phyloP scores from a whole-genome alignment of 2,797 vertebrate species.

The Neopelma chrysocephalum region DNA sequence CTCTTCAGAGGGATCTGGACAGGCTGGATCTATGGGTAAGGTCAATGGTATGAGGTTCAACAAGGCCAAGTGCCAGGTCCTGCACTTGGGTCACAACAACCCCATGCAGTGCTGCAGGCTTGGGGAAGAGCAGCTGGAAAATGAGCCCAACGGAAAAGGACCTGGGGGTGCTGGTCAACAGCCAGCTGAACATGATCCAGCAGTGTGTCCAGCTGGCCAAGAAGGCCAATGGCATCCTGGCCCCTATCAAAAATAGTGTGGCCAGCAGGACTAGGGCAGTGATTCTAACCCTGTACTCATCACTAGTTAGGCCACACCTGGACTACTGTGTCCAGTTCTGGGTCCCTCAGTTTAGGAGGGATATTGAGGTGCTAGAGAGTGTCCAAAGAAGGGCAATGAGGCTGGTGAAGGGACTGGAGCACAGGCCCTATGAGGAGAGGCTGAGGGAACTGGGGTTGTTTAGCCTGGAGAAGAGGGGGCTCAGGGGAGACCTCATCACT shows the following conservation, averaged over 20 bases:
- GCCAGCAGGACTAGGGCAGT: background rate
- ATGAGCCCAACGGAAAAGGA: background rate
- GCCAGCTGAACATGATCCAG: background rate
- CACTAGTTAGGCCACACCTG: background rate
- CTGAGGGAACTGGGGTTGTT: background rate
- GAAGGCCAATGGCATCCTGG: background rate
- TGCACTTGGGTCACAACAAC: background rate
- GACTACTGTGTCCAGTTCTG: background rate
- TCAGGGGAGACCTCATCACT: background rate
- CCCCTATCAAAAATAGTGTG: background rate
- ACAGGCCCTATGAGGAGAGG: too few relatives aligned
- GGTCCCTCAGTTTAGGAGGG: background rate
- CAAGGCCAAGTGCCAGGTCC: background rate
- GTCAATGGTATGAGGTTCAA: background rate
- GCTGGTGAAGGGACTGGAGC: background rate
- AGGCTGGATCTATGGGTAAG: background rate
- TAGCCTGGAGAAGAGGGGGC: background rate
- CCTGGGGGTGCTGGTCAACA: background rate
- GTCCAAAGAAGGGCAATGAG: background rate
- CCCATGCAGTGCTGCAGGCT: background rate
- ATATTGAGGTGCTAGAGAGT: accelerated
- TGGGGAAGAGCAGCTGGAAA: background rate
- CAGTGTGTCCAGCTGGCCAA: background rate
- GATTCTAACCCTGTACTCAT: accelerated
- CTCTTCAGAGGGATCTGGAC: background rate